Evolutionary conservation across 2,797 vertebrate species (phyloP).

Genomic region (Carcharodon carcharias): DNA sequence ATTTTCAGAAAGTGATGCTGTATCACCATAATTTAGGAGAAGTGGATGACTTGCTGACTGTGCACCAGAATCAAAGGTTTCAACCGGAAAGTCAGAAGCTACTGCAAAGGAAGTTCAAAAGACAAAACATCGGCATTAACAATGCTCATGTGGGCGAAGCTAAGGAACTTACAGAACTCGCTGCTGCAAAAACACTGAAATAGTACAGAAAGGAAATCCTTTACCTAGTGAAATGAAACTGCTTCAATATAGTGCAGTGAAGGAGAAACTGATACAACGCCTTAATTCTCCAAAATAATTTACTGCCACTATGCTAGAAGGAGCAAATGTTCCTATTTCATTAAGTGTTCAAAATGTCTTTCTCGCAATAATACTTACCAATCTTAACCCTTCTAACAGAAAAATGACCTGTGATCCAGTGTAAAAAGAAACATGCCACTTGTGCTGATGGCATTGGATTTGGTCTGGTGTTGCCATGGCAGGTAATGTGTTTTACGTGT

Average conservation of each 20-base stretch:
- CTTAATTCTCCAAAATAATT: not conserved
- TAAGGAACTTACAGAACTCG: not conserved
- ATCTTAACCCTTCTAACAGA: not conserved
- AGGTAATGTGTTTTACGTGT: not conserved
- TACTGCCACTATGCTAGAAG: not conserved
- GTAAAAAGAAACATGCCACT: not conserved
- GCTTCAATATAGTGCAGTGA: not conserved
- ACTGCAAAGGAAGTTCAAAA: conserved; percentile 12
- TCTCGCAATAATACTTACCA: not conserved
- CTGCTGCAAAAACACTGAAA: not conserved
- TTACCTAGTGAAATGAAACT: conserved; percentile 9
- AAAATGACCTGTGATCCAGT: not conserved
- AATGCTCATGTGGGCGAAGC: not conserved
- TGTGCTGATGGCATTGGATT: not conserved
- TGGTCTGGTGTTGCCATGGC: not conserved
- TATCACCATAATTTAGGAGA: not conserved
- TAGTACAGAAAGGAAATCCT: not conserved
- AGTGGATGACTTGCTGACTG: not conserved
- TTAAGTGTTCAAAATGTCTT: not conserved
- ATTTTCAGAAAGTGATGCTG: not conserved
- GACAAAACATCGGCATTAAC: conserved; percentile 6
- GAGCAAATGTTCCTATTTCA: not conserved
- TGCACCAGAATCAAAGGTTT: conserved; percentile 1
- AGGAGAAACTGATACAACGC: not conserved
- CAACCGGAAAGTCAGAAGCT: not conserved